Conservation (phyloP, 2,113 vertebrate species). For the Gambusia holbrooki region DNA sequence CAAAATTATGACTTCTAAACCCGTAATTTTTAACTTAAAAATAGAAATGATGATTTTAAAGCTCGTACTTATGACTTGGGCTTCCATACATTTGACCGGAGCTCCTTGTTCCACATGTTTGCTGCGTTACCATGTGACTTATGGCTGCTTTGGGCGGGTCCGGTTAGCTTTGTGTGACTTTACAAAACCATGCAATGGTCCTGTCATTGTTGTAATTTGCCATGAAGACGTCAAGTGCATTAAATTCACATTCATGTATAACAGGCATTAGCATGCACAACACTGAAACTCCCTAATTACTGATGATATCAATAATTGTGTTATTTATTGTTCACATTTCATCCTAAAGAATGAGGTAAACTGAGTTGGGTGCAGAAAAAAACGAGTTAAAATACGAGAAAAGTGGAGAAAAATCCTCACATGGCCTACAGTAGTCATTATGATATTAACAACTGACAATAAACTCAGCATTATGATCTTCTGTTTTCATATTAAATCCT, state of each 20-base stretch:
- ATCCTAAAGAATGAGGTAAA: not conserved
- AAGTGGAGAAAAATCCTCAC: not conserved
- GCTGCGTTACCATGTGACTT: not conserved
- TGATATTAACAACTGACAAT: not conserved
- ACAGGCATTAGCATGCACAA: not conserved
- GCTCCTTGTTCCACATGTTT: too few species aligned
- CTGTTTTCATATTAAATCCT: constrained; percentile 50
- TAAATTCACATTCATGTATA: not conserved
- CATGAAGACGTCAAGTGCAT: not conserved
- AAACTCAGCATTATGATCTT: not conserved
- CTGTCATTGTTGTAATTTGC: not conserved
- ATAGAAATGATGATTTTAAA: too few species aligned
- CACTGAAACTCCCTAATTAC: not conserved
- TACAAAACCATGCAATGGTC: not conserved
- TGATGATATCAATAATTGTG: not conserved
- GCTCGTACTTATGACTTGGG: too few species aligned
- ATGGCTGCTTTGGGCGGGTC: not conserved
- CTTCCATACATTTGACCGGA: too few species aligned
- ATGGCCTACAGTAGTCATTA: not conserved
- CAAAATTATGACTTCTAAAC: too few species aligned
- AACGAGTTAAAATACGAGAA: not conserved
- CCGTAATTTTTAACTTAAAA: too few species aligned
- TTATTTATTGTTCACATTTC: not conserved
- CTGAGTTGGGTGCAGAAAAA: too few species aligned
- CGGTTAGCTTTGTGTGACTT: not conserved